phyloP scores from a whole-genome alignment of 2,113 vertebrate genomes.

The Athene noctua region DNA sequence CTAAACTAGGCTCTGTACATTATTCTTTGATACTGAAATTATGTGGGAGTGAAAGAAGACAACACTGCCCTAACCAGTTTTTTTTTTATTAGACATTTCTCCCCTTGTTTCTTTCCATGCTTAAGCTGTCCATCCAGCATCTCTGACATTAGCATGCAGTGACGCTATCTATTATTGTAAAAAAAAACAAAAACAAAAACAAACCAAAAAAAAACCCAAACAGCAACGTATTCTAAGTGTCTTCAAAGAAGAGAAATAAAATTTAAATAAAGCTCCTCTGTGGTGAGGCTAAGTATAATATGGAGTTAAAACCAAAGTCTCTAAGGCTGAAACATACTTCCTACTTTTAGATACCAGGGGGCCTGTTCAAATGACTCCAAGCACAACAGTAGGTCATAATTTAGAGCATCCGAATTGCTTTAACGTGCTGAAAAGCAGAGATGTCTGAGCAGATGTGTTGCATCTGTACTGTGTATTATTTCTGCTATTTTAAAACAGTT shows the following conservation, averaged over 20 bases:
- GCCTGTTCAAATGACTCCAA: background rate
- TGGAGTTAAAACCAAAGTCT: background rate
- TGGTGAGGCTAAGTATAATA: background rate
- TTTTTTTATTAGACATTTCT: background rate
- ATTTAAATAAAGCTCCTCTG: background rate
- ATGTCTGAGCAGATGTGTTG: slow-evolving; percentile 19
- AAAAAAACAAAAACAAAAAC: background rate
- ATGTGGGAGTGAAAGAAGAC: background rate
- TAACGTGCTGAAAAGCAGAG: background rate
- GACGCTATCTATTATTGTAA: background rate
- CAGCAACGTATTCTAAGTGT: background rate
- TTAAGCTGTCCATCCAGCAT: background rate
- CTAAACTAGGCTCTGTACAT: background rate
- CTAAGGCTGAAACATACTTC: background rate
- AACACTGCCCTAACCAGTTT: background rate
- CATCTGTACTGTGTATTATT: slow-evolving; percentile 14
- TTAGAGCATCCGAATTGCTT: background rate
- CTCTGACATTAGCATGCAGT: background rate
- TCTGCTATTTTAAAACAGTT: slow-evolving; percentile 24
- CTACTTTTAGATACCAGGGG: background rate
- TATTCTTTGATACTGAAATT: background rate
- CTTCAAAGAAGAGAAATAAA: background rate
- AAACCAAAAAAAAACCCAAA: background rate
- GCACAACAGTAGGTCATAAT: slow-evolving; percentile 2
- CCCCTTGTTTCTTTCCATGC: background rate